Evolutionary conservation across 2,797 vertebrate genomes (phyloP), one percentile per base, ranked within the genome.

Genomic region (Aselliscus stoliczkanus): DNA sequence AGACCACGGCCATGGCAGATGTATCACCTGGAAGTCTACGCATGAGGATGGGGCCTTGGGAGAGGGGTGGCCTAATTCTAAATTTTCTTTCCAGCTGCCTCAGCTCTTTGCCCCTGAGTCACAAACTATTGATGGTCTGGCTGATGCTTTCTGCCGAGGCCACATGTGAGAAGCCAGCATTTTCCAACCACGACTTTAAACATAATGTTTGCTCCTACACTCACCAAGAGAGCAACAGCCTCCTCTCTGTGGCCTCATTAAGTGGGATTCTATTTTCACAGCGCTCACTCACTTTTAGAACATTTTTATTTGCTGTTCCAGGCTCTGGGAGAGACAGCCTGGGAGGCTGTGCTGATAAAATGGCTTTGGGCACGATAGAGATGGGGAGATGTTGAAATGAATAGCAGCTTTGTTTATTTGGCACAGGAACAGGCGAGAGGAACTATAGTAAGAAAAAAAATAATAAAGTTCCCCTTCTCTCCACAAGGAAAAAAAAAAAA

Each of bases 371-470:
- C 39, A 34, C 1, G 1, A n/a, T 1, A 42, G 88, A 84, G 52
- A 76, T 50, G 70, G 81, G 15, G 60, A 82, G 76, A 81, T 98
- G 96, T 95, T 1, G 44, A 27, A 96, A 98, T 98, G 98, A 98
- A 97, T 91, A 96, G 97, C 96, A 95, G 94, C 93, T 98, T 97
- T 98, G 97, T 98, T 98, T 98, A 97, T 97, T 76, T 90, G 94
- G 84, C 85, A 31, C 14, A 25, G 72, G 65, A 67, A 52, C n/a
- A 64, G 62, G 73, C 14, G 2, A 96, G 88, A 92, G 65, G 95
- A 93, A 89, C 94, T 97, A 96, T 96, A 97, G 97, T 95, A 94
- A 50, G 47, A 75, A 90, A 97, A 34, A 80, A 84, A 90, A 42
- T 58, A 96, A 97, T 80, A 93, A 98, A 97, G 80, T 92, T 27